Percentiles rank a stretch among this genome's conserved stretches.
These are phyloP conservation scores for Microcebus ravelobensis DNA, from an alignment of 2,113 vertebrate species.

Conservation along the genomic window DNA sequence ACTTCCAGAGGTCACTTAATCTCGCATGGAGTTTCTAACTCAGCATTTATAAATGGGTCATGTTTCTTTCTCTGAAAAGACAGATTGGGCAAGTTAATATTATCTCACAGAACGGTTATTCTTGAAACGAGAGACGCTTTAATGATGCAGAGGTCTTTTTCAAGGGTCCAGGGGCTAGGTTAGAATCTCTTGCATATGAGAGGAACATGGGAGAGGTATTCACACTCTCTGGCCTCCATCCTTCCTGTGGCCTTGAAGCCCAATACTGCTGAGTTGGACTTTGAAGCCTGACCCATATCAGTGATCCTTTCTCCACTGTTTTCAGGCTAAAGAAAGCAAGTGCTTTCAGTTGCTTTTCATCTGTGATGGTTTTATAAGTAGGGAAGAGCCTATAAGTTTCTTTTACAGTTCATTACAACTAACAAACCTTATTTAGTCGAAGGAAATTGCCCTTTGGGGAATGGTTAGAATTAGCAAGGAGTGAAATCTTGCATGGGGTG, in stretches of 20 bases:
- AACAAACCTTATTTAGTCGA: slow-evolving; percentile 68
- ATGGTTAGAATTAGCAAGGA: slow-evolving; percentile 66
- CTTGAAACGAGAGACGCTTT: neutral
- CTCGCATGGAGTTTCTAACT: neutral
- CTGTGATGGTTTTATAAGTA: slow-evolving; percentile 35
- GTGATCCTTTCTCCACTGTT: neutral
- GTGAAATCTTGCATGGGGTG: neutral
- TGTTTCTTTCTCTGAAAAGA: neutral
- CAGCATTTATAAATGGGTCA: neutral
- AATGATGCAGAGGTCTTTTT: neutral
- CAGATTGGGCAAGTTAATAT: neutral
- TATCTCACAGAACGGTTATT: neutral
- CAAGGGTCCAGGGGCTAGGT: neutral
- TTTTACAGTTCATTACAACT: slow-evolving; percentile 71
- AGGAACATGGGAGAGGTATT: neutral
- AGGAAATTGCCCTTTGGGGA: slow-evolving; percentile 53
- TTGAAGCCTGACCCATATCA: neutral
- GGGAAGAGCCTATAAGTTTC: slow-evolving; percentile 13
- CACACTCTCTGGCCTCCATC: neutral
- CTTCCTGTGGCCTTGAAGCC: neutral
- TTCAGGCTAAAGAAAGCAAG: slow-evolving; percentile 2
- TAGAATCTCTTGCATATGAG: neutral
- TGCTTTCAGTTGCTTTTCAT: neutral
- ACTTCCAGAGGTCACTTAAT: neutral
- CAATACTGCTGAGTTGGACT: neutral